Conservation (phyloP, 2,797 vertebrate species). For the Cuniculus paca region DNA sequence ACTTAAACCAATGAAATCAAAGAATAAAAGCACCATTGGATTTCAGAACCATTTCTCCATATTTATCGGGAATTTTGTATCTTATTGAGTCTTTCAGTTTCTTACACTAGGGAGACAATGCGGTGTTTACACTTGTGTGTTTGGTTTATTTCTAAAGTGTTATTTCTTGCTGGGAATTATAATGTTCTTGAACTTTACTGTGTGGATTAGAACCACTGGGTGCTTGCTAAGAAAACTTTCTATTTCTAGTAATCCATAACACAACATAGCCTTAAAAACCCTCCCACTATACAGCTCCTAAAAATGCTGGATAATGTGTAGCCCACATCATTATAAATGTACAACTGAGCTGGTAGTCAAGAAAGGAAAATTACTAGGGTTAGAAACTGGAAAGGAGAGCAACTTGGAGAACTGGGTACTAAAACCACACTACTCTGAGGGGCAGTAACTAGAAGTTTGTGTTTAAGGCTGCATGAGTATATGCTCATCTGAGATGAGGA, state of each 20-base stretch:
- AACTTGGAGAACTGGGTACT: background rate
- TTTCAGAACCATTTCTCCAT: no score
- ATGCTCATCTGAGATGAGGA: background rate
- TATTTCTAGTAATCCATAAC: conserved; percentile 66
- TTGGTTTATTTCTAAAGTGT: no score
- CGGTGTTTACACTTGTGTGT: no score
- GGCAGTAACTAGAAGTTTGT: background rate
- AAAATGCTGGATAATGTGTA: conserved; percentile 16
- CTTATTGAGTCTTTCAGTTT: no score
- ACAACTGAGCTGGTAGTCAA: background rate
- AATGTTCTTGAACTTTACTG: conserved; percentile 48
- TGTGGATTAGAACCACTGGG: conserved; percentile 10
- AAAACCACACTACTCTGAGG: background rate
- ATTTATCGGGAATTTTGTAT: no score
- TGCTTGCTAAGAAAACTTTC: conserved; percentile 53
- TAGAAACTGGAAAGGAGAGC: background rate
- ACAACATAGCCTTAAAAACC: background rate
- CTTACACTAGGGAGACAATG: no score
- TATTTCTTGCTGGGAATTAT: conserved; percentile 32
- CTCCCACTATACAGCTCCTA: conserved; percentile 16
- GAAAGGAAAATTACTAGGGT: conserved; percentile 47
- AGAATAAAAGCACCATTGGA: no score
- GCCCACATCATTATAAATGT: conserved; percentile 18
- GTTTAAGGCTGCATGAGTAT: background rate
- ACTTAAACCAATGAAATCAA: no score